Evolutionary conservation across 2,888 invertebrate species (phyloP), one percentile per base, ranked within the genome.

Genomic region (Chouioia cunea): DNA sequence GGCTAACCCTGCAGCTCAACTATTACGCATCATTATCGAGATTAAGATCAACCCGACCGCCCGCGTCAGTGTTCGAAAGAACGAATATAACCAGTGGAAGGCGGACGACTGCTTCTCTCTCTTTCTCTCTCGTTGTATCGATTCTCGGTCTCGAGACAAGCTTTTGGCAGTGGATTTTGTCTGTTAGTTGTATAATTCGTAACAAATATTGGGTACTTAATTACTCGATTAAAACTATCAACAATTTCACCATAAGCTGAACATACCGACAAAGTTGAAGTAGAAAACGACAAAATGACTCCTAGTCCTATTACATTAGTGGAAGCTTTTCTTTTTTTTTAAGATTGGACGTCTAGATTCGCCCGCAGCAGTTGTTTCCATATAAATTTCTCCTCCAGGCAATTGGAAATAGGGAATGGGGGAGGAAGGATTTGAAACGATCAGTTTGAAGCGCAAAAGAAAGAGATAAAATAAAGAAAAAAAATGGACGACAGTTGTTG

Each of bases 11-110:
- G n/a, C 18, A 16, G 50, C 43, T 16, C 27, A 80, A 80, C 82
- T 83, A 84, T 85, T 85, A 84, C 84, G 84, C 85, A 82, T 85
- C 84, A 85, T 85, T 85, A 85, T 84, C 83, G 81, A 85, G 85
- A 85, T 85, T 85, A 85, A 82, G 82, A 85, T 85, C 85, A 80
- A 79, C 77, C 76, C 36, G n/a, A n/a, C 36, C 12, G 10, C 36
- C 10, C 36, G 36, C 36, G 36, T 6, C 36, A 36, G 36, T 36
- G 78, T 79, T 81, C 77, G 75, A 76, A 69, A 76, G 75, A 74
- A 71, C 70, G 73, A 63, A 65, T n/a, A n/a, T n/a, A n/a, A n/a
- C n/a, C 68, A 53, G 56, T 65, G 71, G 73, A 73, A 73, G 75
- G 74, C 73, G 68, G 73, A 36, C 36, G 36, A 27, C 27, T 27